Evolutionary conservation across 1,140 invertebrate species (phyloP), one percentile per base, ranked within the genome.

Genomic region (Lanistes nyassanus): DNA sequence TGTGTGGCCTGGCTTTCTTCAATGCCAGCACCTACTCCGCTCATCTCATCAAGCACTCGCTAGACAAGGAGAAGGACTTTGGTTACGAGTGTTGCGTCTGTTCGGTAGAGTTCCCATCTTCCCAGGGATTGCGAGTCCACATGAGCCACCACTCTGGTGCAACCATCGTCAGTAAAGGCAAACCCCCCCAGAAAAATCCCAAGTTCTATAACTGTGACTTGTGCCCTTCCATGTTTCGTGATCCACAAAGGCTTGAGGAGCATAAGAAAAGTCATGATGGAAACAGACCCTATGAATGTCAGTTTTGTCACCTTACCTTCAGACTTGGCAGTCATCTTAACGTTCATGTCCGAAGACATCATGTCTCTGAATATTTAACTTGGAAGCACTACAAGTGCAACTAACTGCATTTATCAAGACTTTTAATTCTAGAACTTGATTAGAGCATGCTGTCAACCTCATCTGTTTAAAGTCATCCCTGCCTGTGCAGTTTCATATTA

Each of bases 81-180:
- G 37, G 29, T 7, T 70, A 55, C 47, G 29, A 56, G 29, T 70
- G 68, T 51, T 53, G 51, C 23, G 47, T 36, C 31, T 70, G 68
- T 36, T 51, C 42, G 6, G 29, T 70, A 5, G 51, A 70, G n/a
- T 70, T 42, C 68, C 68, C 68, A 34, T 42, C 51, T 9, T 51
- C 53, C 23, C 68, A 70, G 29, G 68, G 68, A 2, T 34, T 70
- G 47, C n/a, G 68, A 4, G 51, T 70, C 23, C 68, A 70, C 47
- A 13, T 70, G 16, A 56, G 68, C 51, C 31, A 51, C 5, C 68
- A 70, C 68, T 56, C 68, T 36, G 68, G 68, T 19, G 26, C 37
- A 47, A 47, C 42, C 42, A 47, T 47, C 42, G 19, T 47, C 19
- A 47, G 42, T 47, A 47, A 47, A 47, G 42, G 42, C 9, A 47